Evolutionary conservation across 37 sponge, comb jelly and placozoan species (phyloP), one percentile per base, ranked within the genome.

Genomic region (Geodia barretti): DNA sequence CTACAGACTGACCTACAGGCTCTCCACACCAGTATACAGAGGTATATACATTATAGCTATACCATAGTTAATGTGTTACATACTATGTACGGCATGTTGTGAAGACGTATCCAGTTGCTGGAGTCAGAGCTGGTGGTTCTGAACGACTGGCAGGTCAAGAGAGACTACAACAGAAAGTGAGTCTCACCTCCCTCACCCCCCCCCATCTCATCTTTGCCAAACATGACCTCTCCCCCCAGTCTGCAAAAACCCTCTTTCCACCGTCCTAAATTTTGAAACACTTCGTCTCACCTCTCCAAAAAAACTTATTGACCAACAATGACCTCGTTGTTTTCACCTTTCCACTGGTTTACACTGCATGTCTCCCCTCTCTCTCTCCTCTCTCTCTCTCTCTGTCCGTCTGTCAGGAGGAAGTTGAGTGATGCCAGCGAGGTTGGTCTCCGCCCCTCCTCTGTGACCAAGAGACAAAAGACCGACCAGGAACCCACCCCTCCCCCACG

Each of bases 71-170:
- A n/a, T n/a, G n/a, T n/a, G n/a, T n/a, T n/a, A n/a, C n/a, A n/a
- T n/a, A n/a, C n/a, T 8, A 23, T 77, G 36, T 67, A 30, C 26
- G 20, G 14, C 7, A 24, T 59, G 60, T 47, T 40, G 54, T 24
- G 11, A 80, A 92, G 92, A 36, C 88, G 88, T 32, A 87, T 88
- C 59, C 71, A 72, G 17, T 28, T 80, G 7, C 38, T 92, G 38
- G 88, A 87, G 84, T 77, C 85, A 1, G 92, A 92, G 58, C 68
- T 87, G 39, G 23, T 30, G 8, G 82, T 84, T 0, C 72, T 92
- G 47, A 84, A 76, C 40, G 87, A 76, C 62, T 84, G 88, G 87
- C 76, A 83, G 63, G 88, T 84, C n/a, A 84, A 79, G 74, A 83
- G 83, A 42, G 88, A 92, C 19, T 80, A 76, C 26, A 47, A 47